Conservation (phyloP, 2,113 vertebrate genomes). For the Vanacampus margaritifer region DNA sequence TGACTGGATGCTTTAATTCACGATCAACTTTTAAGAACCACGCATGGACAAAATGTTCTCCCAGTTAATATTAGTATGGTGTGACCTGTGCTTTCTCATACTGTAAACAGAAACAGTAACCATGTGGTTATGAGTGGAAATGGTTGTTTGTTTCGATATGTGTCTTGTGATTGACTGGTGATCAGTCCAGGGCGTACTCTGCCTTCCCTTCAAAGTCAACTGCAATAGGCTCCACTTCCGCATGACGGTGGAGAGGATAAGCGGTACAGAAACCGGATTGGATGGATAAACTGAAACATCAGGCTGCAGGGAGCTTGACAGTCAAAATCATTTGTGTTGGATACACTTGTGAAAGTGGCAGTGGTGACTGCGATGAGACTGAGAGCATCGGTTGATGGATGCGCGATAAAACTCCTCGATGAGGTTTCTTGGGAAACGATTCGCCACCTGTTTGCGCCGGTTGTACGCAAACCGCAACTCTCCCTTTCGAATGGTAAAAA, state of each 20-base stretch:
- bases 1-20: slow-evolving; percentile 19
- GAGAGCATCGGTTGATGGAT: not conserved
- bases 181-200: not conserved
- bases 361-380: not conserved
- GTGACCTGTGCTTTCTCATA: not conserved
- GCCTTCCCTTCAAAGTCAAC: too few relatives aligned
- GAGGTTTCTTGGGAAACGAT: not conserved
- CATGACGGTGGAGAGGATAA: too few relatives aligned
- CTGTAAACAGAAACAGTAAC: not conserved
- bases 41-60: not conserved
- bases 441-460: not conserved
- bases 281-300: not conserved
- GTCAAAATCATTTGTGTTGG: not conserved
- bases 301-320: not conserved
- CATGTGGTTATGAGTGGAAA: not conserved
- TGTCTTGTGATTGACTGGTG: not conserved
- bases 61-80: not conserved
- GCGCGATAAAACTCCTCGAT: not conserved
- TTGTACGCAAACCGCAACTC: not conserved
- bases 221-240: too few relatives aligned
- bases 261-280: too few relatives aligned
- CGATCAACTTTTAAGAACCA: not conserved
- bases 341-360: not conserved
- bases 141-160: not conserved
- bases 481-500: not conserved